Base-by-base conservation (phyloP, 2,797 vertebrate genomes). In the Channa striata region DNA sequence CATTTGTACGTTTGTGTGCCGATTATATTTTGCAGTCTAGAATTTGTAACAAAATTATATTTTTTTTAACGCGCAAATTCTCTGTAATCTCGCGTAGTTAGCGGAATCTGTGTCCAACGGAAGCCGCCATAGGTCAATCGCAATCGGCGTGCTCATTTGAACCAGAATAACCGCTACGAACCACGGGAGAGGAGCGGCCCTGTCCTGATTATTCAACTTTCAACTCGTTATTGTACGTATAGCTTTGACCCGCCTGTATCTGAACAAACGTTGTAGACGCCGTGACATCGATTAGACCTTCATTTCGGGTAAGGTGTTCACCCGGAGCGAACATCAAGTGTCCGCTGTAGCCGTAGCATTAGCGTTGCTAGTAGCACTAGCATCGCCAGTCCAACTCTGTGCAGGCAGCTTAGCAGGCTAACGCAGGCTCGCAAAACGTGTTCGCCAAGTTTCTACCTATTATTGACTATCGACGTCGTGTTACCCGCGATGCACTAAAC, bases 61-160 rank as follows among this genome's bases (percentile, higher is more conserved):
- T 20, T 57, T n/a, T n/a, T n/a, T n/a, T n/a, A n/a, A n/a, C n/a
- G n/a, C n/a, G n/a, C n/a, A n/a, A n/a, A n/a, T n/a, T n/a, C n/a
- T n/a, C 19, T 10, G 53, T 53, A 19, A 61, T 89, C 84, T 91
- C 91, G 81, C 87, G 87, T 30, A 25, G 37, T 44, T 68, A 23
- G 19, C 11, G 23, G 50, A 68, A 65, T 53, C 49, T 60, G 59
- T 56, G 39, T 42, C 40, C 33, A 70, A 93, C 92, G 91, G 93
- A 92, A 93, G 88, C 88, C 74, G 61, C 34, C 39, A 66, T 16
- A 53, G 80, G 74, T 62, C 89, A 89, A 48, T 87, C 82, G 53
- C 78, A 67, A 50, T 89, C 87, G 74, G 80, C 87, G 85, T 91
- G 86, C 78, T 90, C 88, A 87, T 93, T 93, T 91, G 87, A 93